Evolutionary conservation across 2,888 invertebrate species (phyloP).

Genomic region (Notocelia uddmanniana): DNA sequence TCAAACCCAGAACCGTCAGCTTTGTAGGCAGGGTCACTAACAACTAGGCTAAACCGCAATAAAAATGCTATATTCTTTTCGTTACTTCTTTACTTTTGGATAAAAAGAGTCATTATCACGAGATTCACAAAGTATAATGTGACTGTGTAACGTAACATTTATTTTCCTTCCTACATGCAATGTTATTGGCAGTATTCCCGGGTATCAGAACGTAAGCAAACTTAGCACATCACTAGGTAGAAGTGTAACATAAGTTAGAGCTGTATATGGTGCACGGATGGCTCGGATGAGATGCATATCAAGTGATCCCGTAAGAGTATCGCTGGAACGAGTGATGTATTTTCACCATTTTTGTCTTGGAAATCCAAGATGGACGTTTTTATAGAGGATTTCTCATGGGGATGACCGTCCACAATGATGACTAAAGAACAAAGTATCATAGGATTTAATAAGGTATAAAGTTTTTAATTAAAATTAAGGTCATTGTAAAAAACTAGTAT

Average conservation of each 20-base stretch:
- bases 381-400: constrained; percentile 5
- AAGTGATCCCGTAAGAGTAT: constrained; percentile 16
- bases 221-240: not conserved
- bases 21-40: too few species aligned
- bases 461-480: not conserved
- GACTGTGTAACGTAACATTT: too few species aligned
- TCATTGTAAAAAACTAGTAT: not conserved
- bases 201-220: not conserved
- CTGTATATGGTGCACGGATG: constrained; percentile 34
- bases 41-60: too few species aligned
- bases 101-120: too few species aligned
- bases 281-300: constrained; percentile 40
- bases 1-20: too few species aligned
- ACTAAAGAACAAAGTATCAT: not conserved
- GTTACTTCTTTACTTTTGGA: too few species aligned
- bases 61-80: too few species aligned
- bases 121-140: too few species aligned
- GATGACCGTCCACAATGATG: not conserved
- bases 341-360: constrained; percentile 15
- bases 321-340: constrained; percentile 1
- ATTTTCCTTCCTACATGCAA: too few species aligned
- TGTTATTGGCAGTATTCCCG: not conserved
- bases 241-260: constrained; percentile 13
- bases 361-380: not conserved
- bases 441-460: not conserved